Base-by-base conservation (phyloP, 2,113 vertebrate genomes). In the Alexandromys fortis region DNA sequence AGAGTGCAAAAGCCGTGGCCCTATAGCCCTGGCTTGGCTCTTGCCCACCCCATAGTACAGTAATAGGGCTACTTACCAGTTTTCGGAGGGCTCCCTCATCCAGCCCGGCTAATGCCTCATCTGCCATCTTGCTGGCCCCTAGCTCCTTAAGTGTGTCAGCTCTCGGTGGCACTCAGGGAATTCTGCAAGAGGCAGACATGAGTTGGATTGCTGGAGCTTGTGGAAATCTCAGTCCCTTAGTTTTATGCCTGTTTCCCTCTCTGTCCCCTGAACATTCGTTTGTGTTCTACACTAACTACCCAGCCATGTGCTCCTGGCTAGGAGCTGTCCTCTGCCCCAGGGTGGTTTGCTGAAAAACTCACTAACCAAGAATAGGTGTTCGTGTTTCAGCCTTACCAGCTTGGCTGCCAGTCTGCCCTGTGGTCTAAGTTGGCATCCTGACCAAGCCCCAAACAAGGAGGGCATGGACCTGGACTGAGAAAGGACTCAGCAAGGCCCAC, bases 1-100 rank as follows among this genome's bases (percentile, higher is more conserved):
- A 78, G 87, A 21, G 58, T 58, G 65, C 47, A 82, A 2, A 65
- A 42, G n/a, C 28, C 49, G 49, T n/a, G 68, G 28, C 55, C 47
- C 65, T 72, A 87, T 35, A 83, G 94, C 65, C 89, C 49, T 42
- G 63, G 35, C 63, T n/a, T 88, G 81, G 55, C 94, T 42, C 79
- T 75, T 87, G 68, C 70, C 72, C 55, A 38, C 65, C 47, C 81
- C 68, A 76, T 9, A 35, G 42, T 33, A 49, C n/a, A 63, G 58
- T 33, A 24, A 63, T 4, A 7, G 68, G 5, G 52, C 35, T 63
- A 98, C 98, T 98, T 96, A 99, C 98, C 98, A 99, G 95, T 90
- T 98, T 99, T 86, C 98, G 97, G 55, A 99, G 96, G 45, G 98
- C 98, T 45, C 98, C 98, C 87, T 99, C 98, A 0, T 98, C 98